Conservation (phyloP, 1,140 invertebrate species). For the Drosophila baimaii region DNA sequence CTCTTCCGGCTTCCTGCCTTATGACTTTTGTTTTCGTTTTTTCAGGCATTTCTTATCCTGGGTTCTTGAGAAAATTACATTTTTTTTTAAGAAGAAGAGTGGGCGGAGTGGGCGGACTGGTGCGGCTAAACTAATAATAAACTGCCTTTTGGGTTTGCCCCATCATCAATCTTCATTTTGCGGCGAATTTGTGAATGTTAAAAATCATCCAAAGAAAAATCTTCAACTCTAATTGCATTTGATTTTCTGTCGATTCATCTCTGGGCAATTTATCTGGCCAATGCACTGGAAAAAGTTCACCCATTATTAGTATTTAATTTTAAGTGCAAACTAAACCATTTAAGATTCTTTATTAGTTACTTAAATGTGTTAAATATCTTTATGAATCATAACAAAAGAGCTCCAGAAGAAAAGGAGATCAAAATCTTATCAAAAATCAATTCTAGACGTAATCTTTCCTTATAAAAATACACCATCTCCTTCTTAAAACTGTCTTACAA, state of each 20-base stretch:
- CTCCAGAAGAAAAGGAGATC: no score
- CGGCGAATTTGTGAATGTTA: constrained; percentile 35
- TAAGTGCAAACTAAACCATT: no score
- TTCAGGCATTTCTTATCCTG: neutral
- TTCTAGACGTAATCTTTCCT: no score
- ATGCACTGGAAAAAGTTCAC: neutral
- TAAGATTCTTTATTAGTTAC: no score
- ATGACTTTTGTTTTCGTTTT: constrained; percentile 69
- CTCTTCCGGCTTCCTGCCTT: constrained; percentile 45
- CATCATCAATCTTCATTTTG: constrained; percentile 77
- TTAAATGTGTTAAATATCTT: no score
- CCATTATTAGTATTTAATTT: neutral
- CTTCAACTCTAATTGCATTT: constrained; percentile 73
- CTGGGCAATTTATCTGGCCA: constrained; percentile 59
- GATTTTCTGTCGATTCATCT: constrained; percentile 66
- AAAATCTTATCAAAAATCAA: no score
- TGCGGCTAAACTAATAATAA: constrained; percentile 71
- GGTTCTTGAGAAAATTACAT: constrained; percentile 64
- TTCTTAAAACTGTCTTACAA: neutral
- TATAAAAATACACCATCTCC: no score
- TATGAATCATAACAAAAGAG: no score
- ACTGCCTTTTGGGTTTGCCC: constrained; percentile 8
- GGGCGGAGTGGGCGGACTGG: neutral
- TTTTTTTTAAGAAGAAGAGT: constrained; percentile 10
- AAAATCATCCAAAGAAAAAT: constrained; percentile 62